Base-by-base conservation (phyloP, 2,113 vertebrate species). In the Podarcis muralis region DNA sequence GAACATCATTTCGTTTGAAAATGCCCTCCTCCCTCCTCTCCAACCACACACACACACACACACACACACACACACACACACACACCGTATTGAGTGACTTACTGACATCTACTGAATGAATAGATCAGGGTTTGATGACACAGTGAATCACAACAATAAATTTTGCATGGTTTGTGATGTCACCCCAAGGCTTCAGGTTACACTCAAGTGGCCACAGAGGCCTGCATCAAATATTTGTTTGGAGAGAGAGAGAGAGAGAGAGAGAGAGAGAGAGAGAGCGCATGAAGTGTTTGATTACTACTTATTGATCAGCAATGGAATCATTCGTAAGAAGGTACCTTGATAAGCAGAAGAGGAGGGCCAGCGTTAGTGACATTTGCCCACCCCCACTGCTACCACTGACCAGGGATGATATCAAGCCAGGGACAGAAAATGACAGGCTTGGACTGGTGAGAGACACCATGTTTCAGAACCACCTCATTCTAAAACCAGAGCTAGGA, bases 91-190 rank as follows among this genome's bases (percentile, higher is more conserved):
- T 77, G 43, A 8, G n/a, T 79, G 81, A 78, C 65, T 71, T 75
- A 62, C 76, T 74, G 43, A 68, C 40, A 83, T 76, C 32, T 8
- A 27, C n/a, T 59, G 16, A 86, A 79, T 84, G 77, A 79, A 40
- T 59, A 72, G 20, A 20, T 83, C 16, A 12, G 69, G 57, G 23
- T 81, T 65, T 76, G 88, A 83, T 83, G 89, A 83, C 85, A 87
- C 57, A 71, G 5, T 72, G 40, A 87, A 87, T 65, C 43, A 43
- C 66, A 87, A 87, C 65, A 43, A 83, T 83, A 48, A 59, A 71
- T 77, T 37, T 87, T 84, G 48, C 66, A 83, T 90, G n/a, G 83
- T 83, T 87, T 90, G 53, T 90, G 89, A 90, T 83, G 89, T 90
- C 89, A 90, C 35, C 71, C 81, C n/a, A 89, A n/a, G 84, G 75